Evolutionary conservation across 2,888 invertebrate genomes (phyloP).

Genomic region (Tenthredo scrophulariae): DNA sequence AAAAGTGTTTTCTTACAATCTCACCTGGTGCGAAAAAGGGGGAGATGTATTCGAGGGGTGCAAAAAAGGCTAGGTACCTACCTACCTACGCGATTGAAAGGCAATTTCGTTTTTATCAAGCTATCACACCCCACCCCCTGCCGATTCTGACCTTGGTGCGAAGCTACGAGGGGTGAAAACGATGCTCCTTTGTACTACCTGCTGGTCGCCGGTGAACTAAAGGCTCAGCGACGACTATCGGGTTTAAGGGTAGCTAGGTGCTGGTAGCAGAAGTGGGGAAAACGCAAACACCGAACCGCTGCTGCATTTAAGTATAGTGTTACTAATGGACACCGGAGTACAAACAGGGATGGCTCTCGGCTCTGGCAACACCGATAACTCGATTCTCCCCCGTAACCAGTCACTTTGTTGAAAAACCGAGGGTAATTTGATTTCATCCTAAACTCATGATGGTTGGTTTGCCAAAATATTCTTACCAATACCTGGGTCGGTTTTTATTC

Average conservation of each 20-base stretch:
- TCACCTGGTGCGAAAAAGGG: constrained; percentile 11
- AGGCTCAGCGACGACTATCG: neutral
- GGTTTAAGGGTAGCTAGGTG: neutral
- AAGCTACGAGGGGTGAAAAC: constrained; percentile 5
- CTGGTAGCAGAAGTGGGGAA: neutral
- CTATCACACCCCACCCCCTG: constrained; percentile 23
- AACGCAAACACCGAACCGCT: constrained; percentile 42
- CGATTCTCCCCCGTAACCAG: constrained; percentile 21
- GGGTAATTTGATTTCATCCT: neutral
- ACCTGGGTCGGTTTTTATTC: neutral
- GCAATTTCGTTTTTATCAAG: constrained; percentile 49
- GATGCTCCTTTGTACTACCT: neutral
- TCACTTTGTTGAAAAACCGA: neutral
- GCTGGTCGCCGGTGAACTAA: neutral
- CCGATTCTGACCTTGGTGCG: constrained; percentile 15
- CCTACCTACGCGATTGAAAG: constrained; percentile 35
- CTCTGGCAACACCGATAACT: constrained; percentile 19
- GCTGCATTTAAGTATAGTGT: constrained; percentile 52
- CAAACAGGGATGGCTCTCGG: constrained; percentile 39
- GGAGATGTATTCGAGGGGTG: constrained; percentile 1
- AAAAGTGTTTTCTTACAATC: constrained; percentile 33
- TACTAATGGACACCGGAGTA: constrained; percentile 52
- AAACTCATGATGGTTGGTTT: neutral
- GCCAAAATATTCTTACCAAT: neutral
- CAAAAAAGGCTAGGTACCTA: constrained; percentile 5